Base-by-base conservation (phyloP, 2,797 vertebrate species). In the Xiphorhynchus erythropygius region DNA sequence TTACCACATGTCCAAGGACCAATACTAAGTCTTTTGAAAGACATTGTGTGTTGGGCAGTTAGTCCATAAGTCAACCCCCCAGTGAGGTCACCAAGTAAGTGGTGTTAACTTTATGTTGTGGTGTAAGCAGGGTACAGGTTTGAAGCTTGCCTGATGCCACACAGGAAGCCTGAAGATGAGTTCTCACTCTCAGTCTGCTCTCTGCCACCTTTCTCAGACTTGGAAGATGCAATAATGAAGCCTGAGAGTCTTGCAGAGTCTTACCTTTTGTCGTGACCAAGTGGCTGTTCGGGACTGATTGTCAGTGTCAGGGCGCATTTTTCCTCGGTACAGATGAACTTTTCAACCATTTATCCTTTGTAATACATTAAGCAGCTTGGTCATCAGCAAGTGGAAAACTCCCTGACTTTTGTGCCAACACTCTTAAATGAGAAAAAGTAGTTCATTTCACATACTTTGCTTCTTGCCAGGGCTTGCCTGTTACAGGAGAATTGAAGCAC, bases 381-480 rank as follows among this genome's bases (percentile, higher is more conserved):
- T 69, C 23, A 10, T 17, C 42, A 86, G 24, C 1, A 4, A 10
- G 37, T 83, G 60, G 68, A 80, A 96, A 95, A 74, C n/a, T 92
- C 89, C 62, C 44, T 39, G 41, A 37, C 37, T 87, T 5, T 63
- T 32, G 8, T 85, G 78, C 71, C 64, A 89, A 0, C 4, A 1
- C 15, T 63, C 5, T 28, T 69, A 73, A 82, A 47, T 55, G 42
- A 78, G 46, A 42, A 82, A 22, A 9, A 68, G 21, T 15, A 33
- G 33, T 59, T 10, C 12, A 23, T 95, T 92, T 87, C 37, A 35
- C 1, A 2, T 57, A 30, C 57, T 64, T 87, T 44, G 23, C 16
- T 57, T 91, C 84, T 87, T 96, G 52, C 50, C 33, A 49, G 59
- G 70, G 17, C 80, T 90, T 95, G 65, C 52, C 63, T 81, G 69